Evolutionary conservation across 2,797 vertebrate species (phyloP).

Genomic region (Falco biarmicus): DNA sequence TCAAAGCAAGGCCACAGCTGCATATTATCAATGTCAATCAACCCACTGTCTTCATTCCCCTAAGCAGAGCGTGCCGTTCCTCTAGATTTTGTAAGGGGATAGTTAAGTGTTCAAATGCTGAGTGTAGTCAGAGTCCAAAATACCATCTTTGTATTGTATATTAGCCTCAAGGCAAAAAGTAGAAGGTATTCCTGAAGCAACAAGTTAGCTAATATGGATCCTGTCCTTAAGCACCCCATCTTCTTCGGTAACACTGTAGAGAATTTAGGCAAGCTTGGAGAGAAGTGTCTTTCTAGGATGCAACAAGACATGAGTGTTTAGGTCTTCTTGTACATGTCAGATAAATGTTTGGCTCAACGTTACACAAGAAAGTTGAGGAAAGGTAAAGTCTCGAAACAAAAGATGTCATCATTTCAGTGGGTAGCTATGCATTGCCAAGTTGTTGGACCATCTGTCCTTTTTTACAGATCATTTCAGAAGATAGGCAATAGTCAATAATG

Average conservation of each 20-base stretch:
- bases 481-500: background rate
- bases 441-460: background rate
- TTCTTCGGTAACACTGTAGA: background rate
- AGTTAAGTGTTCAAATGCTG: background rate
- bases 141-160: accelerated
- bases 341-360: background rate
- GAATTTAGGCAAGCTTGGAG: background rate
- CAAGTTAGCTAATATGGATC: background rate
- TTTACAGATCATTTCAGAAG: background rate
- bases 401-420: background rate
- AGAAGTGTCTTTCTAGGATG: background rate
- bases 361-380: background rate
- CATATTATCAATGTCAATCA: too few species aligned
- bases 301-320: background rate
- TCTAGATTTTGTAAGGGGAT: background rate
- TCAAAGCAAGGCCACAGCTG: too few species aligned
- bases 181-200: background rate
- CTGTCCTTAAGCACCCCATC: background rate
- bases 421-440: background rate
- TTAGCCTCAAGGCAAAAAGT: background rate
- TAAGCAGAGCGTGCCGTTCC: background rate
- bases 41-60: too few species aligned
- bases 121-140: background rate
- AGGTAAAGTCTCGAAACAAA: background rate
- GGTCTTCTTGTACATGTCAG: background rate